Base-by-base conservation (phyloP, 92 coral and sea anemone species). In the Parazoanthus atlanticus region DNA sequence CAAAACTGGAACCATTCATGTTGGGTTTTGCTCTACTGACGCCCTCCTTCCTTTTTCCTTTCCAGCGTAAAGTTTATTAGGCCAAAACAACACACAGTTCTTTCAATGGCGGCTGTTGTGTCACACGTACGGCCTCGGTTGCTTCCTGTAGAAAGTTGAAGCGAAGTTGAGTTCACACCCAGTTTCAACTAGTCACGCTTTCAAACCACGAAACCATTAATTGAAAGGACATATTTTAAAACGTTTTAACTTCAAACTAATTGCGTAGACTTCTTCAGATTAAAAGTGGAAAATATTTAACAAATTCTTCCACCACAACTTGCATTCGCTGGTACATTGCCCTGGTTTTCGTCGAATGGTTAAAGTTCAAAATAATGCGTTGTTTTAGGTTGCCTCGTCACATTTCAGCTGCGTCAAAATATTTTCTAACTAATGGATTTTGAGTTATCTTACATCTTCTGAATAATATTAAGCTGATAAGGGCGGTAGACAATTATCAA, bases 1-100 rank as follows among this genome's bases (percentile, higher is more conserved):
- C 10, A 11, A 78, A 78, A 49, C 2, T 78, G 34, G 71, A 56
- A 28, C 6, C n/a, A 67, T 80, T 80, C 84, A 80, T 80, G 46
- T 56, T 31, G 84, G 25, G 66, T 10, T 78, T 78, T 52, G 19
- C 12, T 52, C 58, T 52, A 12, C 12, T 52, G 17, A 13, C 19
- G 19, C 3, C 17, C 21, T 47, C 34, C 29, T 43, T 43, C 31
- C 0, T 31, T 28, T 47, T 26, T 78, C 1, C 32, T 78, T 78
- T 47, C 9, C 25, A 78, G 65, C 19, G 13, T 43, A 54, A 46
- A 54, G 29, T 21, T 31, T 33, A 33, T 3, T 0, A 15, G 25
- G 7, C 40, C 46, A 78, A 4, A n/a, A 46, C 38, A 5, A 3
- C 34, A 30, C 36, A 46, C 11, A 0, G 8, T 46, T 28, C 64